Base-by-base conservation (phyloP, 2,113 vertebrate genomes). In the Sardina pilchardus region DNA sequence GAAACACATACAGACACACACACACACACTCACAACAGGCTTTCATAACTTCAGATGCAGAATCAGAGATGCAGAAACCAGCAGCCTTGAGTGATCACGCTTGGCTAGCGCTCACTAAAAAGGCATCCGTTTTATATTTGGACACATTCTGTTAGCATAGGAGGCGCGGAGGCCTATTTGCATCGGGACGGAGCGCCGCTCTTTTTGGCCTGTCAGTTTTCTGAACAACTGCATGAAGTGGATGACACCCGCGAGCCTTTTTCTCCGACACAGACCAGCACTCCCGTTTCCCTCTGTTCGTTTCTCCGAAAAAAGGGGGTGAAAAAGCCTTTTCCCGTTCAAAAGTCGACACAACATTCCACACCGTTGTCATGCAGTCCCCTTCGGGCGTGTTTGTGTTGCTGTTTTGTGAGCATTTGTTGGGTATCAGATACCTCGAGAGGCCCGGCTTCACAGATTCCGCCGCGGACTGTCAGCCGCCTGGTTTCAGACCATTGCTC, bases 201-300 rank as follows among this genome's bases (percentile, higher is more conserved):
- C 71, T 78, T 89, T 93, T 88, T 93, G 92, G 88, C 91, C 93
- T 93, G 94, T 95, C 94, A 94, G 90, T 91, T 95, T 94, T 93
- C 91, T 94, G 94, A 95, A 92, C 92, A 90, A 89, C 86, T 87
- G 91, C 92, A 90, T 92, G 89, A 94, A 93, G 86, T 90, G 83
- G 88, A 90, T 92, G 94, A 94, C 94, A 90, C 91, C 89, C 91
- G 89, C 90, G 94, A 92, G 92, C 92, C 26, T 17, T 36, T 36
- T 78, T 36, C 63, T 12, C 71, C 71, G 87, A 84, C 89, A 86
- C 92, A 90, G 93, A 88, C 91, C 91, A 89, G 85, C 91, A 91
- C 88, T 86, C 86, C 19, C 8, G 45, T 91, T 92, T 92, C 90
- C 91, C 89, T 85, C 86, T 89, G 78, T 85, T 87, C 84, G 86